These are phyloP conservation scores for Mycteria americana DNA, from an alignment of 2,797 vertebrate genomes.

Conservation along the genomic window DNA sequence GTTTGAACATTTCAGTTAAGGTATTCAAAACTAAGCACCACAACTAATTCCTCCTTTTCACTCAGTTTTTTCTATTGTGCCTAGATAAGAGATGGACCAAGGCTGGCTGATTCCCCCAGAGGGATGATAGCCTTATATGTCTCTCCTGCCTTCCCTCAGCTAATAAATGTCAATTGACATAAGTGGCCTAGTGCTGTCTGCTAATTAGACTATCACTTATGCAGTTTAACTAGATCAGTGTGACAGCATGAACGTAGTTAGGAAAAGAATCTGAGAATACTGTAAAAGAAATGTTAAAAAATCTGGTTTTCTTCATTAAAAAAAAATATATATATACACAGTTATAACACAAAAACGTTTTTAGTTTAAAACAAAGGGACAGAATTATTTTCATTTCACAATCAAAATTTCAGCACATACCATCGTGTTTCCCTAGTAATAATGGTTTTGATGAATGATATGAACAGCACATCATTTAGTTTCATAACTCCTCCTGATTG, in stretches of 20 bases:
- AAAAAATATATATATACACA: no score
- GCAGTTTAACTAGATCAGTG: neutral
- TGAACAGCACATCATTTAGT: neutral
- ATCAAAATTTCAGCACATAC: neutral
- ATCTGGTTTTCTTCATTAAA: neutral
- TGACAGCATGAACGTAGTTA: neutral
- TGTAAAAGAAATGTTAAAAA: neutral
- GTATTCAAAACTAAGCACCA: neutral
- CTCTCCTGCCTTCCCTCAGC: neutral
- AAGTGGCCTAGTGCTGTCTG: constrained; percentile 2
- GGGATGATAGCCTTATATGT: neutral
- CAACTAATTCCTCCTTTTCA: neutral
- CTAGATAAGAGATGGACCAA: neutral
- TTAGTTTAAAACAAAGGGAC: neutral
- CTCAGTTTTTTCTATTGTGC: neutral
- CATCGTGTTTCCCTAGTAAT: neutral
- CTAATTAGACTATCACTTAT: constrained; percentile 15
- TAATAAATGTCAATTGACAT: constrained; percentile 20
- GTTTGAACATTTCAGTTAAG: neutral
- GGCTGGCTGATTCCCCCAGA: neutral
- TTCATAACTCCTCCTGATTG: neutral
- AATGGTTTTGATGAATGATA: neutral
- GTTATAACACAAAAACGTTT: neutral
- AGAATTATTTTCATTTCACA: neutral
- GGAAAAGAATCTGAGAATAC: neutral